A percentile compares a stretch with the other conserved stretches of the same genome.
Conservation (phyloP, 1,140 invertebrate species). For the Euglossa dilemma region DNA sequence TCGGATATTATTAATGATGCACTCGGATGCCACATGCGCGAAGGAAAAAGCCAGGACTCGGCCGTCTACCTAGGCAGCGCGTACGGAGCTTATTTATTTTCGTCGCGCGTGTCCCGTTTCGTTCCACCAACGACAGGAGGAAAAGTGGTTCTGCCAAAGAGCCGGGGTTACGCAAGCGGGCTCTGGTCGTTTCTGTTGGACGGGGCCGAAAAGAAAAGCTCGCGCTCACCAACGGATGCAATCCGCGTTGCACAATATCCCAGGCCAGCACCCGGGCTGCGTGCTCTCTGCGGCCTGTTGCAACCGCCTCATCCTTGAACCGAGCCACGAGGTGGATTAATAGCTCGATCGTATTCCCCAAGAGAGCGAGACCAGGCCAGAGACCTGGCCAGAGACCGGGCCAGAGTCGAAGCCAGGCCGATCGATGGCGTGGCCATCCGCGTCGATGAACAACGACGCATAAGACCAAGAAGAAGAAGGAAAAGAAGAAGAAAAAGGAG, state of each 20-base stretch:
- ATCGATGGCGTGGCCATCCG: background rate
- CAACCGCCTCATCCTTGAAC: conserved; percentile 40
- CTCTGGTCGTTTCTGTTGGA: background rate
- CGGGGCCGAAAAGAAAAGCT: conserved; percentile 23
- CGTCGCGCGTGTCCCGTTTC: conserved; percentile 18
- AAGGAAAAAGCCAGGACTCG: background rate
- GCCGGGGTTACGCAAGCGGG: conserved; percentile 1
- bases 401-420: background rate
- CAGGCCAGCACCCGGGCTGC: background rate
- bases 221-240: conserved; percentile 39
- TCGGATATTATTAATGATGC: background rate
- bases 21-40: background rate
- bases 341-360: conserved; percentile 33
- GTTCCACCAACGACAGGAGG: conserved; percentile 7
- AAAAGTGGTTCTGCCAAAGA: background rate
- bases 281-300: conserved; percentile 12
- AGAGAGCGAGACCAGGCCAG: background rate
- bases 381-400: background rate
- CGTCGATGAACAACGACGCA: background rate
- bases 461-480: too few relatives aligned
- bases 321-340: conserved; percentile 35
- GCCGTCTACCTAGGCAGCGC: background rate
- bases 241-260: conserved; percentile 36
- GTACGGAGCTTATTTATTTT: conserved; percentile 2
- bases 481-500: background rate